Base-by-base conservation (phyloP, 2,797 vertebrate species). In the Acrossocheilus wenchowensis region DNA sequence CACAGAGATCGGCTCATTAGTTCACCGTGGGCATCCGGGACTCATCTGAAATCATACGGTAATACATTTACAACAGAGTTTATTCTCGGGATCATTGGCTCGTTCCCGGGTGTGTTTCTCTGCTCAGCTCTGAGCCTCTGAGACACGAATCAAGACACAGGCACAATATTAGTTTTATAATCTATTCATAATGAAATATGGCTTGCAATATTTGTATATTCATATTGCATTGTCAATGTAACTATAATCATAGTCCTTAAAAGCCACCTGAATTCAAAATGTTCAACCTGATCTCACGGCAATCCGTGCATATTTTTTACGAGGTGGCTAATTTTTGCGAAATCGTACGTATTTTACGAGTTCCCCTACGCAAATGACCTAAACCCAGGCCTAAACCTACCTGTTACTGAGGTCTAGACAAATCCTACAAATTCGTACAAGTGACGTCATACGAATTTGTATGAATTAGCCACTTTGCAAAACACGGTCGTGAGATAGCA, bases 1-100 rank as follows among this genome's bases (percentile, higher is more conserved):
- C 64, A 64, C 34, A 30, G 83, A 68, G 62, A 75, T 64, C 52
- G 50, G 21, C 72, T 89, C 84, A 88, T 89, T 86, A 86, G 77
- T 71, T 84, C 54, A 26, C 71, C 30, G 21, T 71, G 81, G 81
- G 86, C 64, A 73, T 62, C 17, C 23, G 73, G 69, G 75, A 75
- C 41, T 77, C 81, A 75, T 83, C 50, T 26, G 21, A 34, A 15
- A 82, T 48, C 60, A 45, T 82, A 62, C 21, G 1, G n/a, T 54
- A 84, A 81, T 60, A 73, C n/a, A 78, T n/a, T 50, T 69, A 45
- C 39, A 30, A 48, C 36, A 54, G 39, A 19, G 50, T 78, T 84
- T 54, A 36, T 82, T 82, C 57, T 69, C 17, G 48, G 84, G 72
- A 84, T 83, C 64, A 34, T 15, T 84, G 71, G 5, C 21, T 81